Evolutionary conservation across 2,113 vertebrate species (phyloP).

Genomic region (Entelurus aequoreus): DNA sequence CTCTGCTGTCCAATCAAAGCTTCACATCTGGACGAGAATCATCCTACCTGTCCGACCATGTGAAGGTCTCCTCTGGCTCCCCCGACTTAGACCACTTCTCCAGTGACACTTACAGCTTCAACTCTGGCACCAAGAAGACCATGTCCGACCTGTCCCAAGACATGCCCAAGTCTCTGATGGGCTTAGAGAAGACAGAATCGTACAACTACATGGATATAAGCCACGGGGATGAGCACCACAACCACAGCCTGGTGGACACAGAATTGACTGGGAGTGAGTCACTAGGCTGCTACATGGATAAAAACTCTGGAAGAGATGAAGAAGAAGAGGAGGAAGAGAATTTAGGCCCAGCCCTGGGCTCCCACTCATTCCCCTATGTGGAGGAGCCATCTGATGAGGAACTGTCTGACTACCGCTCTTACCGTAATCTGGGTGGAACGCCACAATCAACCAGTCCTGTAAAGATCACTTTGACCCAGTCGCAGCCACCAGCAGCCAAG

Average conservation of each 20-base stretch:
- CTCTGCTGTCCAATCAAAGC: slow-evolving; percentile 81
- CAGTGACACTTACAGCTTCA: slow-evolving; percentile 76
- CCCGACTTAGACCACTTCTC: slow-evolving; percentile 72
- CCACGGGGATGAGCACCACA: slow-evolving; percentile 73
- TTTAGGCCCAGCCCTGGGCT: slow-evolving; percentile 63
- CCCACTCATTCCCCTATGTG: slow-evolving; percentile 75
- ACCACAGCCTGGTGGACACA: slow-evolving; percentile 63
- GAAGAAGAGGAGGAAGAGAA: slow-evolving; percentile 56
- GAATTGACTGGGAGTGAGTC: slow-evolving; percentile 54
- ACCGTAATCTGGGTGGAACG: slow-evolving; percentile 66
- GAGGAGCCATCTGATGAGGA: slow-evolving; percentile 79
- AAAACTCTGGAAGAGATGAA: slow-evolving; percentile 46
- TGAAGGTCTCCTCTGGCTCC: slow-evolving; percentile 57
- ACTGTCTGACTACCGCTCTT: slow-evolving; percentile 72
- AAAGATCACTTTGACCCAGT: slow-evolving; percentile 84
- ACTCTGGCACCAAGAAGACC: slow-evolving; percentile 87
- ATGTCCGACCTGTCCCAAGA: slow-evolving; percentile 74
- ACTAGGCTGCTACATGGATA: slow-evolving; percentile 62
- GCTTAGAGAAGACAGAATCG: slow-evolving; percentile 81
- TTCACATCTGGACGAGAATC: slow-evolving; percentile 71
- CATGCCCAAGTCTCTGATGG: slow-evolving; percentile 75
- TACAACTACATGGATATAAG: slow-evolving; percentile 97
- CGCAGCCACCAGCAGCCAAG: slow-evolving; percentile 52
- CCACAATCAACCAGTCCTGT: slow-evolving; percentile 73
- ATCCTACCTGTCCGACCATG: slow-evolving; percentile 80